phyloP scores from a whole-genome alignment of 2,888 invertebrate species.

The Gymnosoma rotundatum region DNA sequence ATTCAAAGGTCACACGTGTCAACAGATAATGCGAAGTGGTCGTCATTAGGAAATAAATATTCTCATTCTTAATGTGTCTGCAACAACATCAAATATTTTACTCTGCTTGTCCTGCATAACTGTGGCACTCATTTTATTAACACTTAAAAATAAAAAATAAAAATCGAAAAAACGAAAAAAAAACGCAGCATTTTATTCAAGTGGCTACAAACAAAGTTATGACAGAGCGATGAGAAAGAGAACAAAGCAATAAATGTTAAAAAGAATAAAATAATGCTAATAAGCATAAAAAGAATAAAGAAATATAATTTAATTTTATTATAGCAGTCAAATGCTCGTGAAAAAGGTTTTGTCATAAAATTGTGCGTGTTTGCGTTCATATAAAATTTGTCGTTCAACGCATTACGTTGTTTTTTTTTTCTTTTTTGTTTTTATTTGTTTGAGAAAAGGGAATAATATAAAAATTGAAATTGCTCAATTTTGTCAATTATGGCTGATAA shows the following conservation, averaged over 20 bases:
- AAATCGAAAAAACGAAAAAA: conserved; percentile 14
- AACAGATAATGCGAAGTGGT: conserved; percentile 30
- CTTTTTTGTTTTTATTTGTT: no score
- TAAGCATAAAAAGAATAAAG: conserved; percentile 30
- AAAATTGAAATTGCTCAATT: no score
- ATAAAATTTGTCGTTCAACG: conserved; percentile 15
- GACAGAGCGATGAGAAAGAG: neutral
- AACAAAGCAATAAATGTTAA: neutral
- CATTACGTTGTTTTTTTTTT: no score
- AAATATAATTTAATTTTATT: conserved; percentile 27
- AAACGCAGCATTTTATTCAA: conserved; percentile 20
- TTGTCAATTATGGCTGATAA: no score
- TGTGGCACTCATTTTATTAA: no score
- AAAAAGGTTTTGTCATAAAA: conserved; percentile 22
- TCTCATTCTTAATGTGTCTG: conserved; percentile 53
- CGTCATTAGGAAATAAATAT: conserved; percentile 47
- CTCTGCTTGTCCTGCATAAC: neutral
- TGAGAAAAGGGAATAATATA: no score
- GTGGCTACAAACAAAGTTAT: conserved; percentile 33
- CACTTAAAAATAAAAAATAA: neutral
- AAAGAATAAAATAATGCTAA: conserved; percentile 3
- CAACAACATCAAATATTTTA: conserved; percentile 39
- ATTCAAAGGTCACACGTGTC: conserved; percentile 39
- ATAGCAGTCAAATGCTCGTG: neutral
- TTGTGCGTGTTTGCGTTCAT: conserved; percentile 23